Evolutionary conservation across 2,113 vertebrate species (phyloP), one percentile per base, ranked within the genome.

Genomic region (Zosterops lateralis): DNA sequence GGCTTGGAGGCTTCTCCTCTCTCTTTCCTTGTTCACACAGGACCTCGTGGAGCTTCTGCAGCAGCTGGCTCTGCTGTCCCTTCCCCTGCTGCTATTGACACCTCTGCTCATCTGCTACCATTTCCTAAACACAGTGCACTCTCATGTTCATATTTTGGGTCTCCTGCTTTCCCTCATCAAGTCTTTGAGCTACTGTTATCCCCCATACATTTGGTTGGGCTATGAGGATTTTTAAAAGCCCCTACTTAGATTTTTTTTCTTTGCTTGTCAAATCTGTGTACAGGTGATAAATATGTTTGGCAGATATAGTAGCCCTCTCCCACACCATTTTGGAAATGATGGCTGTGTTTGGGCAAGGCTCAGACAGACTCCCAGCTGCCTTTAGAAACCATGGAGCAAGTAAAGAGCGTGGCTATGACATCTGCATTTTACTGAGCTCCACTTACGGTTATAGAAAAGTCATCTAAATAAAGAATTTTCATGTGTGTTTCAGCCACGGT

Each of bases 401-500:
- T 28, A 34, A 60, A 72, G 44, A 88, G 42, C 17, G 1, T 68
- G 47, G 31, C 40, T 71, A 11, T 71, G 80, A 62, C 24, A 53
- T 64, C 8, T 2, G 0, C 3, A 1, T 60, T 89, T 50, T 2
- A 1, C 61, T 93, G 21, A 47, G 31, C 32, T 84, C 36, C 6
- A 2, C 48, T 83, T 86, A 56, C 3, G 2, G 26, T 53, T 26
- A 19, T 9, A 72, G 73, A 48, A 87, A 70, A 92, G 45, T 74
- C 11, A 28, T 56, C 16, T 75, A 60, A 60, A 94, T 65, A 57
- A 72, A 76, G 73, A 85, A 87, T 83, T 83, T 47, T 68, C 53
- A 42, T 94, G 15, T 97, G 58, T 96, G 42, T 98, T 98, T 96
- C 96, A 99, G 99, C 97, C 99, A 99, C 3, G 99, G 99, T 96